Base-by-base conservation (phyloP, 64 coral and sea anemone genomes). In the Trachythela sp. region DNA sequence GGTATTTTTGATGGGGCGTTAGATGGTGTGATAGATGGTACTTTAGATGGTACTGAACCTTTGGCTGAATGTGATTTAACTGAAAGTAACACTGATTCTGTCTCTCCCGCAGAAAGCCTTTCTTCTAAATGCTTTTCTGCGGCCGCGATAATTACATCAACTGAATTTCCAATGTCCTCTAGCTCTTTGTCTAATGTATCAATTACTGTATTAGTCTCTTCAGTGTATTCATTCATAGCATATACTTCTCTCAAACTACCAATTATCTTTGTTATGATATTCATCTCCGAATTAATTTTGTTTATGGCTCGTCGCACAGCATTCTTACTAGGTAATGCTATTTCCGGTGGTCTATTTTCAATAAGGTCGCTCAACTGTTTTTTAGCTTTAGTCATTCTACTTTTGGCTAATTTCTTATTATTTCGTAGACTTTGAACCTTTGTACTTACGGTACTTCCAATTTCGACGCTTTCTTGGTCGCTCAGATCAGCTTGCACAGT, bases 191-290 rank as follows among this genome's bases (percentile, higher is more conserved):
- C 87, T 0, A 88, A 22, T n/a, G 59, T 2, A 2, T 88, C 87
- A 76, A 88, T 88, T 45, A 48, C 67, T 40, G 64, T 35, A 27
- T 88, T 35, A 13, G 29, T 37, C 24, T 39, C 60, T 40, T 70
- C 40, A 33, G 4, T 27, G 32, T 48, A 39, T 76, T 88, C 87
- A 43, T 11, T 42, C 22, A 49, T 24, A 26, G 87, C 38, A 70
- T 88, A 88, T 13, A 88, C 33, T 76, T 88, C 87, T 75, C 31
- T 70, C 41, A 88, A 71, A 42, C 60, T 88, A 38, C 38, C 40
- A 4, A 88, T 42, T 22, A 88, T 88, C 43, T 88, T 76, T 5
- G 27, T 40, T 13, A 49, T 88, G 24, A 88, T 14, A 34, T 5
- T 76, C 27, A 75, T 27, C 26, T 88, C 87, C 14, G 67, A 29